These are phyloP conservation scores for Lasioglossum pauxillum DNA, from an alignment of 2,888 invertebrate species.

Conservation along the genomic window DNA sequence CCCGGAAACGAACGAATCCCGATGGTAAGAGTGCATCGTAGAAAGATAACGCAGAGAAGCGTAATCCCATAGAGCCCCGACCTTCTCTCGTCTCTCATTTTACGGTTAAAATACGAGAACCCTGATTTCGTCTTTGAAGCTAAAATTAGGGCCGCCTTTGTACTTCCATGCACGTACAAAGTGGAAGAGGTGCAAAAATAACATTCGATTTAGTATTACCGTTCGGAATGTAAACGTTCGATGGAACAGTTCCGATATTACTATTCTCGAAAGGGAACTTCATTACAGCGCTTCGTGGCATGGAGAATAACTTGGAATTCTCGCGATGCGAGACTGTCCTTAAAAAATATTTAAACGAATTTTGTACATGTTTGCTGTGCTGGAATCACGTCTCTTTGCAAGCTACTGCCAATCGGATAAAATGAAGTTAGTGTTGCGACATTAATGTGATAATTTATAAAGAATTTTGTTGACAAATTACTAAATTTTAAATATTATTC, in stretches of 20 bases:
- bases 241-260: conserved; percentile 3
- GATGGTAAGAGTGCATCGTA: conserved; percentile 67
- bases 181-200: conserved; percentile 26
- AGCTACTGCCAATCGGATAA: background rate
- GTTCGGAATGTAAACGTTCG: background rate
- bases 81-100: conserved; percentile 55
- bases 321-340: background rate
- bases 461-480: background rate
- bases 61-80: conserved; percentile 66
- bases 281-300: background rate
- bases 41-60: conserved; percentile 70
- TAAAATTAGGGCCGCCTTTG: conserved; percentile 57
- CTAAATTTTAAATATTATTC: background rate
- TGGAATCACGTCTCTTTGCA: background rate
- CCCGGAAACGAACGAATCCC: conserved; percentile 71
- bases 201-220: conserved; percentile 17
- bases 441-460: background rate
- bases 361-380: background rate
- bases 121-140: conserved; percentile 65
- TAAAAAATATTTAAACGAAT: background rate
- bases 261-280: conserved; percentile 10
- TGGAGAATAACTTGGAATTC: background rate
- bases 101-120: conserved; percentile 63
- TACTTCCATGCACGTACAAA: conserved; percentile 54
- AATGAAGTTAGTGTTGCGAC: background rate